Percentiles rank a stretch among this genome's conserved stretches.
phyloP scores from a whole-genome alignment of 2,888 invertebrate genomes.

The Hirtodrosophila cameraria region DNA sequence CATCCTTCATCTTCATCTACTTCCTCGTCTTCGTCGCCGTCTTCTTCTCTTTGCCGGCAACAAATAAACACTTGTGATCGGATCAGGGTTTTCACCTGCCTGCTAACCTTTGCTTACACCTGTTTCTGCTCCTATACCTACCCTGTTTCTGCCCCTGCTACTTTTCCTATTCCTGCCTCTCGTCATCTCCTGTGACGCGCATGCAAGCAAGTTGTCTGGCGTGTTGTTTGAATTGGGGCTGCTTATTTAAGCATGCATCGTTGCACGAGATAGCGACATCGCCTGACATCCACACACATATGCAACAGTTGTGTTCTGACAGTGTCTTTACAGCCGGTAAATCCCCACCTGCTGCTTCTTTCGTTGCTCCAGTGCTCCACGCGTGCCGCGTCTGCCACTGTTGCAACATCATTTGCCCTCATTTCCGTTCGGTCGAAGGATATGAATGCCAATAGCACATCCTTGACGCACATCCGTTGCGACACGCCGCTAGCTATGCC shows the following conservation, averaged over 20 bases:
- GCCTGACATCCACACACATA: conserved; percentile 48
- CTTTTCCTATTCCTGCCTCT: neutral
- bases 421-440: conserved; percentile 69
- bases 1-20: conserved; percentile 28
- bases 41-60: conserved; percentile 51
- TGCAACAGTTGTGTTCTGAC: conserved; percentile 73
- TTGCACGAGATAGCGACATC: conserved; percentile 26
- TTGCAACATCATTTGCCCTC: conserved; percentile 58
- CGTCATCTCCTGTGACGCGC: conserved; percentile 19
- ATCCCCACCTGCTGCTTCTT: neutral
- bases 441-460: conserved; percentile 78
- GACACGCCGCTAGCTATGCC: conserved; percentile 45
- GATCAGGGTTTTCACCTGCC: conserved; percentile 48
- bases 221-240: conserved; percentile 40
- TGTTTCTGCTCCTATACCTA: neutral
- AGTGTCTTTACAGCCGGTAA: conserved; percentile 19
- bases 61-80: conserved; percentile 76
- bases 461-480: conserved; percentile 72
- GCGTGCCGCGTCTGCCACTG: conserved; percentile 20
- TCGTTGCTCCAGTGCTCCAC: neutral
- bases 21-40: conserved; percentile 15
- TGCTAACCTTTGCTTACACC: neutral
- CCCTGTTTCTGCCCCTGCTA: neutral
- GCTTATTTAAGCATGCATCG: conserved; percentile 67
- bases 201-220: conserved; percentile 35